Percentiles rank a stretch among this genome's conserved stretches.
Conservation (phyloP, 2,888 invertebrate genomes). For the Zootermopsis nevadensis region DNA sequence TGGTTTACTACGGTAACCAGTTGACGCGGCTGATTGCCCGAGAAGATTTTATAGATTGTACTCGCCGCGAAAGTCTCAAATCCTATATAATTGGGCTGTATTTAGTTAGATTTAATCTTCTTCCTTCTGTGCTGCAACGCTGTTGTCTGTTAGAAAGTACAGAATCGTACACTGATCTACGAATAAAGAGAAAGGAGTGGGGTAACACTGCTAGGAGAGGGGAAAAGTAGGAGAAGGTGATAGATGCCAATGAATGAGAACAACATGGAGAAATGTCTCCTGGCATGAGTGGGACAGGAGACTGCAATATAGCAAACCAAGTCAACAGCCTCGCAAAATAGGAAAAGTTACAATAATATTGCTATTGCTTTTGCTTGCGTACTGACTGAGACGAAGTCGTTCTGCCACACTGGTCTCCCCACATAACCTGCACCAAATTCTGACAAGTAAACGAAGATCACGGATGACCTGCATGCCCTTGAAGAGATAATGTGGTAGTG, state of each 20-base stretch:
- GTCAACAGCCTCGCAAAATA: conserved; percentile 10
- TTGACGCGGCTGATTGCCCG: no score
- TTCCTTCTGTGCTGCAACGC: no score
- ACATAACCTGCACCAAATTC: not conserved
- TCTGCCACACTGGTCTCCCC: not conserved
- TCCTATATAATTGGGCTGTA: no score
- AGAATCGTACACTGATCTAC: no score
- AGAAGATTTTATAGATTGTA: no score
- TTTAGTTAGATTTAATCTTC: no score
- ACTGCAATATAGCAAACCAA: not conserved
- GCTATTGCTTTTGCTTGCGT: not conserved
- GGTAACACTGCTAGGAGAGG: not conserved
- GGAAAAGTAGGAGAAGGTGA: not conserved
- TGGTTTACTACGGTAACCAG: no score
- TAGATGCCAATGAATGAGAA: not conserved
- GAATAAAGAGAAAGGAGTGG: conserved; percentile 1
- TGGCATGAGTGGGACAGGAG: not conserved
- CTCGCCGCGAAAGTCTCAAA: no score
- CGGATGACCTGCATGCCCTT: not conserved
- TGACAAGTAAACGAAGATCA: not conserved
- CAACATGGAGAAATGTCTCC: not conserved
- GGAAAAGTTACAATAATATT: not conserved
- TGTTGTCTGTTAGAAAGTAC: no score
- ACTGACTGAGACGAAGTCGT: not conserved
- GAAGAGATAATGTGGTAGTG: no score